Evolutionary conservation across 1,140 invertebrate genomes (phyloP).

Genomic region (Coptotermes formosanus): DNA sequence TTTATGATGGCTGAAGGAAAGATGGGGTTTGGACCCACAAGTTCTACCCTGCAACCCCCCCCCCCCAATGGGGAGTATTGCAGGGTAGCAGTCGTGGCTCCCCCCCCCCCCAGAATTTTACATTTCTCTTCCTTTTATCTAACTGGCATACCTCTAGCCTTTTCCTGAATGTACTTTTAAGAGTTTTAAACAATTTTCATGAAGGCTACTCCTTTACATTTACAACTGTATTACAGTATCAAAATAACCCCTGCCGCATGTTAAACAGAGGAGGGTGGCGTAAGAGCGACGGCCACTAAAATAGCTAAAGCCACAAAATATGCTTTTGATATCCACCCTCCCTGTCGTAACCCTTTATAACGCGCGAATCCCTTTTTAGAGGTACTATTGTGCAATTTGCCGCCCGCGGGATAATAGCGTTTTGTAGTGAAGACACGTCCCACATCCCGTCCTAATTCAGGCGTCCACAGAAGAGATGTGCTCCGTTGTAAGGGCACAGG

Average conservation of each 20-base stretch:
- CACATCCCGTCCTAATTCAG: not conserved
- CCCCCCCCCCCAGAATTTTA: not conserved
- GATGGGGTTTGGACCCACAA: no score
- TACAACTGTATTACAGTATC: not conserved
- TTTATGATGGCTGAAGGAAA: no score
- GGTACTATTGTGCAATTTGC: not conserved
- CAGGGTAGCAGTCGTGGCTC: no score
- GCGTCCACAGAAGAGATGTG: not conserved
- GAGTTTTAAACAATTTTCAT: not conserved
- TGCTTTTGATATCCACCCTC: not conserved
- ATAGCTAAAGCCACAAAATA: constrained; percentile 8
- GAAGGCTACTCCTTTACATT: not conserved
- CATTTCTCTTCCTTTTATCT: not conserved
- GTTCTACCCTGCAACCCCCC: not conserved
- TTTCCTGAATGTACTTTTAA: not conserved
- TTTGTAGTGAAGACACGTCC: constrained; percentile 2
- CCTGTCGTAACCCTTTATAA: not conserved
- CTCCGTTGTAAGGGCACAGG: not conserved
- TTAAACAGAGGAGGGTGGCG: not conserved
- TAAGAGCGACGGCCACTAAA: not conserved
- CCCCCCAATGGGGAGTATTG: not conserved
- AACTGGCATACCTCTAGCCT: not conserved
- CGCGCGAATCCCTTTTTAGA: not conserved
- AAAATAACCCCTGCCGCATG: not conserved
- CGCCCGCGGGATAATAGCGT: not conserved